These are phyloP conservation scores for Etheostoma perlongum DNA, from an alignment of 2,797 vertebrate species.

Conservation along the genomic window DNA sequence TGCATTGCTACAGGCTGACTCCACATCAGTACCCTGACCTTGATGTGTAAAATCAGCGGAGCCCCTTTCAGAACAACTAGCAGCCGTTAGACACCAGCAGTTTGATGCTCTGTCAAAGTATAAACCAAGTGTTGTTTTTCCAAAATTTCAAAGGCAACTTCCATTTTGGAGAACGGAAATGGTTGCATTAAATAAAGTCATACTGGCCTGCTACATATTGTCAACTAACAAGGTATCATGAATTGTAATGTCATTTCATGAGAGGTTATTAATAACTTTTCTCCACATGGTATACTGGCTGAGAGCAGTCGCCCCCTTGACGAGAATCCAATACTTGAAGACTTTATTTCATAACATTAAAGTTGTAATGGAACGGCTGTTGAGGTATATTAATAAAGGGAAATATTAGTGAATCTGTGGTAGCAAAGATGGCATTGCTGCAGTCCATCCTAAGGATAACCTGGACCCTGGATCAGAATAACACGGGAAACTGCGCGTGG, in stretches of 20 bases:
- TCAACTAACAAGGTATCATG: background rate
- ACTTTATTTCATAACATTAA: background rate
- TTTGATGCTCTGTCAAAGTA: too few species aligned
- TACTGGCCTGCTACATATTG: background rate
- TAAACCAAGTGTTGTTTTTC: background rate
- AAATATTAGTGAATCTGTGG: background rate
- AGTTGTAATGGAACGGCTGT: background rate
- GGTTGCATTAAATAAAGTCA: background rate
- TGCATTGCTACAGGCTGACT: background rate
- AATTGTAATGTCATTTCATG: background rate
- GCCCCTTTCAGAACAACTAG: background rate
- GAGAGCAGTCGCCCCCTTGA: background rate
- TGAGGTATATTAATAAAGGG: background rate
- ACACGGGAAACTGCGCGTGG: conserved; percentile 6
- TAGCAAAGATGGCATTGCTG: background rate
- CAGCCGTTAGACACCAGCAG: too few species aligned
- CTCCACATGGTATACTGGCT: background rate
- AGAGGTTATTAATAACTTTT: background rate
- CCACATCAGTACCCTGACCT: background rate
- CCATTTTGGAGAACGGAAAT: background rate
- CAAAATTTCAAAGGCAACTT: background rate
- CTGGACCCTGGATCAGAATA: background rate
- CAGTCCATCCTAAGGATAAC: background rate
- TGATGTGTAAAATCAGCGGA: background rate
- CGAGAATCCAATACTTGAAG: too few species aligned